Percentiles rank a stretch among this genome's conserved stretches.
Conservation (phyloP, 2,797 vertebrate genomes). For the Micropoecilia bifurca region DNA sequence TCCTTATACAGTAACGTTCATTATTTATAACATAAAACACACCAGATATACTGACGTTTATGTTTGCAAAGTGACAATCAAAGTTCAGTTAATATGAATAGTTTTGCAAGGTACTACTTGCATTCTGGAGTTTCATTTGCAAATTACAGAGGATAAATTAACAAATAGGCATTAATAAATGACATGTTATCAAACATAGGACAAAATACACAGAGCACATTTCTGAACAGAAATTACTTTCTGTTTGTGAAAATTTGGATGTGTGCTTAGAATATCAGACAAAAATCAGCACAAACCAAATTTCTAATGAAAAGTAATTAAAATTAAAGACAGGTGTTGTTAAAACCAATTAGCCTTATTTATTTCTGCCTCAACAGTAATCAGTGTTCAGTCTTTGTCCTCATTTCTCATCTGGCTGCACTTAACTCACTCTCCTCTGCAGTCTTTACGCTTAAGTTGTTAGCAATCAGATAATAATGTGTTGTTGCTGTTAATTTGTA, state of each 20-base stretch:
- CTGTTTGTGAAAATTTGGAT: not conserved
- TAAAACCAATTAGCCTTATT: not conserved
- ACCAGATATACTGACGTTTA: not conserved
- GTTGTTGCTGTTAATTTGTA: constrained; percentile 8
- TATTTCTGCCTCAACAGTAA: not conserved
- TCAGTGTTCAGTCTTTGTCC: not conserved
- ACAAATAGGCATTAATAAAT: not conserved
- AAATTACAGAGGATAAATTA: not conserved
- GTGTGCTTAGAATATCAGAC: not conserved
- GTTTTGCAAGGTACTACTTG: not conserved
- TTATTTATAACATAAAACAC: not conserved
- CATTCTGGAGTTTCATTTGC: not conserved
- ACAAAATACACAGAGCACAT: not conserved
- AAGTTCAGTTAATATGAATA: not conserved
- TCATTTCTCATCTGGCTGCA: not conserved
- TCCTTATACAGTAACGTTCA: not conserved
- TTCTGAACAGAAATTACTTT: not conserved
- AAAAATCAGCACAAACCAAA: not conserved
- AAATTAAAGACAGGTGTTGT: not conserved
- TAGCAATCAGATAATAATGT: constrained; percentile 3
- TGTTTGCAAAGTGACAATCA: not conserved
- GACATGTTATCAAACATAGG: not conserved
- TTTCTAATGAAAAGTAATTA: not conserved
- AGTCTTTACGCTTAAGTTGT: constrained; percentile 1
- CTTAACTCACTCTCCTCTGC: constrained; percentile 3